Percentiles rank a stretch among this genome's conserved stretches.
These are phyloP conservation scores for Macrobrachium nipponense DNA, from an alignment of 1,140 invertebrate genomes.

Conservation along the genomic window DNA sequence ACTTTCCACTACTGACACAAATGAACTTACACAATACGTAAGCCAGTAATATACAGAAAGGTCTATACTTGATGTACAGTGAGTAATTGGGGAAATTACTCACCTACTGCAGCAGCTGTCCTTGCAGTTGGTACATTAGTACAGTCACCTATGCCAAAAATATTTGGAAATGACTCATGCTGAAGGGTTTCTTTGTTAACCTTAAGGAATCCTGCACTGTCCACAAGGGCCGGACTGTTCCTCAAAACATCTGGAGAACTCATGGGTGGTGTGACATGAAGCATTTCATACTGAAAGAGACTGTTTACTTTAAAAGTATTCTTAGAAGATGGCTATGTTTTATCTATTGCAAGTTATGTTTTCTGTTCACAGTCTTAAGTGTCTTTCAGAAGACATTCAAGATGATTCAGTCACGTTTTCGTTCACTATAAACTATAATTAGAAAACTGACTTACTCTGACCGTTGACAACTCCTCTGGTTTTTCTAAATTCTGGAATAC, in stretches of 20 bases:
- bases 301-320: no score
- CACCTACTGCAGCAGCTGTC: slow-evolving; percentile 94
- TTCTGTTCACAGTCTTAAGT: no score
- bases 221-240: slow-evolving; percentile 74
- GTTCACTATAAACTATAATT: no score
- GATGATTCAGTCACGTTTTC: no score
- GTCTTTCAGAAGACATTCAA: no score
- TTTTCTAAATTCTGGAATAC: slow-evolving; percentile 82
- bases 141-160: slow-evolving; percentile 96
- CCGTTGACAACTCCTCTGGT: slow-evolving; percentile 71
- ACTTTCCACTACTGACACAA: no score
- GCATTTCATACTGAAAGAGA: slow-evolving; percentile 81
- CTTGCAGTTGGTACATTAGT: slow-evolving; percentile 92
- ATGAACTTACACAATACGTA: no score
- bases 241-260: slow-evolving; percentile 79
- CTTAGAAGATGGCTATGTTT: no score
- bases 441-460: slow-evolving; percentile 66
- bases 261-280: slow-evolving; percentile 93
- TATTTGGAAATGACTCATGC: slow-evolving; percentile 83
- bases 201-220: slow-evolving; percentile 79
- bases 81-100: slow-evolving; percentile 22
- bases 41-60: no score
- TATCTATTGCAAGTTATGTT: no score
- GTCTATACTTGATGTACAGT: no score
- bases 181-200: slow-evolving; percentile 82